Percentiles rank a stretch among this genome's conserved stretches.
Evolutionary conservation across 2,888 invertebrate species (phyloP).

Genomic region (Drosophila borealis): DNA sequence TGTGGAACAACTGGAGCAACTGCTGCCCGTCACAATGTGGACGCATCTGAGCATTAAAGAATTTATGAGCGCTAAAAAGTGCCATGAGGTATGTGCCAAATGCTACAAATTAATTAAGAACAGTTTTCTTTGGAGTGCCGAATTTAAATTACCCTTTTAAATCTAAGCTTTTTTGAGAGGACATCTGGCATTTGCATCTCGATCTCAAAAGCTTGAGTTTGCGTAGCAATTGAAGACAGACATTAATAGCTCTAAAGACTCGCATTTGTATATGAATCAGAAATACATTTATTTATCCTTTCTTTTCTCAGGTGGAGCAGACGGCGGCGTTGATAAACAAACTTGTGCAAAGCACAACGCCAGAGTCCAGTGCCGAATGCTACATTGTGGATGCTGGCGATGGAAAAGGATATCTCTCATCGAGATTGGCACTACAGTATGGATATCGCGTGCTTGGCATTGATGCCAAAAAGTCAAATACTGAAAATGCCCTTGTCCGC

Average conservation of each 20-base stretch:
- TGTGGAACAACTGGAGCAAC: constrained; percentile 82
- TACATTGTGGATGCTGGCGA: constrained; percentile 94
- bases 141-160: no score
- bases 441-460: constrained; percentile 91
- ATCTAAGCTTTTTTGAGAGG: no score
- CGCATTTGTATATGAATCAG: not conserved
- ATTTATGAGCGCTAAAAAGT: constrained; percentile 92
- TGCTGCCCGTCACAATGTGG: constrained; percentile 15
- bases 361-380: not conserved
- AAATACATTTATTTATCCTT: not conserved
- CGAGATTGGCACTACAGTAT: constrained; percentile 90
- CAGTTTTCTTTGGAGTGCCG: not conserved
- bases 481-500: constrained; percentile 88
- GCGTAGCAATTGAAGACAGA: no score
- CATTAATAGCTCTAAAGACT: not conserved
- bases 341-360: constrained; percentile 77
- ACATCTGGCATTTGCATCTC: no score
- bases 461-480: constrained; percentile 90
- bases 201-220: no score
- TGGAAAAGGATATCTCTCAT: constrained; percentile 94
- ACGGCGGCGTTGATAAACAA: constrained; percentile 88
- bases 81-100: constrained; percentile 88
- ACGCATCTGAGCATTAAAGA: constrained; percentile 85
- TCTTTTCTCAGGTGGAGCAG: constrained; percentile 86
- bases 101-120: not conserved